A percentile compares a stretch with the other conserved stretches of the same genome.
phyloP scores from a whole-genome alignment of 1,140 invertebrate species.

The Diuraphis noxia region DNA sequence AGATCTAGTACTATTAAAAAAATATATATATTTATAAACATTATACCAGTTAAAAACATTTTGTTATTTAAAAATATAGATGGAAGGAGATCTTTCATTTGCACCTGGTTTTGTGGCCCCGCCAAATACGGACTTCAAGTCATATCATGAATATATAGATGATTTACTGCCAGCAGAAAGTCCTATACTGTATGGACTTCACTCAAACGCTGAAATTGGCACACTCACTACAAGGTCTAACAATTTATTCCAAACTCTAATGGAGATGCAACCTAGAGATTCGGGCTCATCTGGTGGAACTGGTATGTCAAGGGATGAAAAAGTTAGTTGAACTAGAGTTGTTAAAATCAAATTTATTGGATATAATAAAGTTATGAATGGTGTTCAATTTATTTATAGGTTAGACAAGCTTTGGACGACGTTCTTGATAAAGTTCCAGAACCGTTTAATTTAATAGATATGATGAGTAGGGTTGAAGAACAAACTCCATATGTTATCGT shows the following conservation, averaged over 20 bases:
- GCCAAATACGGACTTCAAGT: slow-evolving; percentile 81
- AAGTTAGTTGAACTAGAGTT: slow-evolving; percentile 62
- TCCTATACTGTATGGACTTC: slow-evolving; percentile 87
- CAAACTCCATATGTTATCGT: slow-evolving; percentile 89
- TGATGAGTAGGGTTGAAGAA: slow-evolving; percentile 86
- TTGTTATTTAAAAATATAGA: slow-evolving; percentile 60
- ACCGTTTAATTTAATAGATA: slow-evolving; percentile 82
- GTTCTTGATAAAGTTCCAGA: slow-evolving; percentile 87
- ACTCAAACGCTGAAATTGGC: slow-evolving; percentile 94
- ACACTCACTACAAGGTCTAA: slow-evolving; percentile 86
- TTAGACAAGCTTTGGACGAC: slow-evolving; percentile 82
- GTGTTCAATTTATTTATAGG: slow-evolving; percentile 61
- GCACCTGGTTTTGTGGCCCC: slow-evolving; percentile 83
- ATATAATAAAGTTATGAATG: neutral
- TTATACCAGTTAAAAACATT: neutral
- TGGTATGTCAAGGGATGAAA: slow-evolving; percentile 77
- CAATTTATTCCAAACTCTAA: slow-evolving; percentile 83
- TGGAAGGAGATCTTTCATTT: slow-evolving; percentile 81
- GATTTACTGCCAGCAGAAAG: slow-evolving; percentile 84
- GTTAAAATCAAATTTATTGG: neutral
- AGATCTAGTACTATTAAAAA: slow-evolving; percentile 67
- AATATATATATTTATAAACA: no score
- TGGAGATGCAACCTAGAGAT: slow-evolving; percentile 89
- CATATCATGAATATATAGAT: slow-evolving; percentile 90
- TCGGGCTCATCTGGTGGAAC: slow-evolving; percentile 69